Percentiles rank a stretch among this genome's conserved stretches.
phyloP scores from a whole-genome alignment of 2,797 vertebrate species.

The Podarcis lilfordi region DNA sequence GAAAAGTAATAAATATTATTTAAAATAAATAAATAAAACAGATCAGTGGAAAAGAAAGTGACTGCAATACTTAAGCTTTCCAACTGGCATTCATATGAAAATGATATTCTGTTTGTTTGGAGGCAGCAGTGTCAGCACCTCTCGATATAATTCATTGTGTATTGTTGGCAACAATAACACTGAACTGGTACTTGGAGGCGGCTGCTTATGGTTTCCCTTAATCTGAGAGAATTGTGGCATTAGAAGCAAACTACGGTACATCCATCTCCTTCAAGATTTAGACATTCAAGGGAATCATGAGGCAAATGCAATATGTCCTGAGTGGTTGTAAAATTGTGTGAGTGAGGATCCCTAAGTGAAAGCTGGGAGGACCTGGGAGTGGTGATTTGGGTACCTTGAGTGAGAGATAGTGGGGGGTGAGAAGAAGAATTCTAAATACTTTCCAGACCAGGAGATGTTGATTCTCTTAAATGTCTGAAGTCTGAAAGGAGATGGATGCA shows the following conservation, averaged over 20 bases:
- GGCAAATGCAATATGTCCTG: neutral
- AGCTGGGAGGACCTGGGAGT: too few species aligned
- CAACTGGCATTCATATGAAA: neutral
- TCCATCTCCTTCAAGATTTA: too few species aligned
- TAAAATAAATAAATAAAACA: accelerated
- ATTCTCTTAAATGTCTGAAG: too few species aligned
- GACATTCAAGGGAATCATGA: neutral
- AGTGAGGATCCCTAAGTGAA: too few species aligned
- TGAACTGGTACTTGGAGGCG: neutral
- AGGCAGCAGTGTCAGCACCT: neutral
- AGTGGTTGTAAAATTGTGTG: too few species aligned
- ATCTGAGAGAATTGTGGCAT: neutral
- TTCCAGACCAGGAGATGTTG: too few species aligned
- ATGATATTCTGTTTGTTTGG: neutral
- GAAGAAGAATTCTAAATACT: too few species aligned
- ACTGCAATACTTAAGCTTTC: neutral
- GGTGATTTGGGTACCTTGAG: too few species aligned
- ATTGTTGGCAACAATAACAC: neutral
- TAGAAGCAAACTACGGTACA: neutral
- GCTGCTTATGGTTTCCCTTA: neutral
- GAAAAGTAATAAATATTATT: too few species aligned
- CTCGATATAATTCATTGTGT: neutral
- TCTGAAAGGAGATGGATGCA: too few species aligned
- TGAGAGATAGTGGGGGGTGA: too few species aligned
- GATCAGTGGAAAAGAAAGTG: neutral